Evolutionary conservation across 2,113 vertebrate species (phyloP), one percentile per base, ranked within the genome.

Genomic region (Andinoacara biseriatus): DNA sequence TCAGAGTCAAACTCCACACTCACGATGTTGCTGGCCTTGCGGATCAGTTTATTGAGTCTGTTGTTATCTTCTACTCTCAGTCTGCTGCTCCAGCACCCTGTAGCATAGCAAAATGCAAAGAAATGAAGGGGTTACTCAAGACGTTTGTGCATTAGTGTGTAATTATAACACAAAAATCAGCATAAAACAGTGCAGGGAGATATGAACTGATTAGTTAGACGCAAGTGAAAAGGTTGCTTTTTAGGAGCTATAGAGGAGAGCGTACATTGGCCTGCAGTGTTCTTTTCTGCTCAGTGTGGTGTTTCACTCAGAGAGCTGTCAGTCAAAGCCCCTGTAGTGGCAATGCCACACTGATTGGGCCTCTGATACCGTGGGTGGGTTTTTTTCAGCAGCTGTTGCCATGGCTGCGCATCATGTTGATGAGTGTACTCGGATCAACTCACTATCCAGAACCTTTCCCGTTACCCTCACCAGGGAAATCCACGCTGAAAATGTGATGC

Each of bases 301-400:
- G 78, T 67, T 80, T 38, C 61, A 57, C 58, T 83, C 61, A 29
- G n/a, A 58, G 56, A 79, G 75, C 65, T 76, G 79, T 81, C 90
- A 83, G 56, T 90, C 78, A 84, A 15, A 3, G 18, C 78, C 58
- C 80, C 81, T 65, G 75, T 65, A 72, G 79, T 76, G 63, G 74
- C 72, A 77, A 63, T 67, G 82, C 58, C 29, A 22, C 57, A 31
- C 84, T 78, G 87, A 91, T 88, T 85, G 87, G 87, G 59, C 62
- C 65, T 57, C 49, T 74, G 61, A 43, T 63, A 33, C 59, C 10
- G 83, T 82, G 79, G 89, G 87, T 82, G 67, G 86, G 61, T 35
- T 80, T 83, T 84, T 82, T 82, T 74, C 38, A 59, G 82, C 86
- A 84, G 87, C 89, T 92, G 93, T 94, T 93, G 84, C 89, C 87